A percentile compares a stretch with the other conserved stretches of the same genome.
Evolutionary conservation across 30 jellyfish, hydroid and myxozoan genomes (phyloP).

Genomic region (Aurelia aurita): DNA sequence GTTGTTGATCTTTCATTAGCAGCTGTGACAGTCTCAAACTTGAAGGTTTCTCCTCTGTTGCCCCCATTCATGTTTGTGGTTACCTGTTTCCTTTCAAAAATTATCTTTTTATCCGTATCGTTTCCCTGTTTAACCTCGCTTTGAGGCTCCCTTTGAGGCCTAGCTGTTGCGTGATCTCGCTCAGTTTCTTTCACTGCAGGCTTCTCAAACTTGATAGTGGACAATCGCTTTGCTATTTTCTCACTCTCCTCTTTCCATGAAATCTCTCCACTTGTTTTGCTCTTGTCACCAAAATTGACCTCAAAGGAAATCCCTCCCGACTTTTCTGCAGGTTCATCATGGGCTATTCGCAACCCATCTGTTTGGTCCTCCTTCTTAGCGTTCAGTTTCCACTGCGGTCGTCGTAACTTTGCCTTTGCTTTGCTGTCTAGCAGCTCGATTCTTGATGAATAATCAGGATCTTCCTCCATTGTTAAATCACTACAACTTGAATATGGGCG

Average conservation of each 20-base stretch:
- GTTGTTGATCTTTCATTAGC: too few relatives aligned
- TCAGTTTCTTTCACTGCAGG: too few relatives aligned
- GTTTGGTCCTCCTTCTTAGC: constrained; percentile 15
- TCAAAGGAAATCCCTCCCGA: constrained; percentile 40
- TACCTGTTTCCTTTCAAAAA: too few relatives aligned
- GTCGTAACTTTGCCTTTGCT: neutral
- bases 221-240: constrained; percentile 38
- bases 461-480: constrained; percentile 43
- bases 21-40: too few relatives aligned
- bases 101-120: too few relatives aligned
- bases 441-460: neutral
- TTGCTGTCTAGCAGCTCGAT: neutral
- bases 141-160: too few relatives aligned
- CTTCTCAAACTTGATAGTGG: constrained; percentile 42
- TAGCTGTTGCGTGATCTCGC: too few relatives aligned
- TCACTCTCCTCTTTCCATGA: constrained; percentile 75
- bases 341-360: neutral
- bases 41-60: too few relatives aligned
- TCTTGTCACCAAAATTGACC: neutral
- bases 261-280: neutral
- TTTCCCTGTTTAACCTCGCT: too few relatives aligned
- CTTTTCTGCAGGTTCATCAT: neutral
- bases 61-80: too few relatives aligned
- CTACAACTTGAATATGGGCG: constrained; percentile 73
- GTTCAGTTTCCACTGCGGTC: constrained; percentile 2